Evolutionary conservation across 1,140 invertebrate genomes (phyloP).

Genomic region (Leptonema lineaticorne): DNA sequence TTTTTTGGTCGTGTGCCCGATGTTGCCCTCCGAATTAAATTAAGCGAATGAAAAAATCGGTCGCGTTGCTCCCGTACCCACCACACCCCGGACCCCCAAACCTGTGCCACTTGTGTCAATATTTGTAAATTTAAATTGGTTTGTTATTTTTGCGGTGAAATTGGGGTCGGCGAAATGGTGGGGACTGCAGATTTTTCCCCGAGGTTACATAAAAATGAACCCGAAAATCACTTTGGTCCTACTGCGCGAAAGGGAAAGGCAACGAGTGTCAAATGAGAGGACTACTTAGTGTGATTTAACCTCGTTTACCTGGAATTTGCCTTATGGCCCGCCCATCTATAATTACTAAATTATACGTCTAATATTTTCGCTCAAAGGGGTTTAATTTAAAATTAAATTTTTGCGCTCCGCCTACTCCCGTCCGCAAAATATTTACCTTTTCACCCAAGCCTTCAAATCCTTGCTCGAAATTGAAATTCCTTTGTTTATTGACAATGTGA

Average conservation of each 20-base stretch:
- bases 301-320: background rate
- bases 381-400: constrained; percentile 3
- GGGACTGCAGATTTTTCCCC: constrained; percentile 23
- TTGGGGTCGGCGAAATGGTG: constrained; percentile 1
- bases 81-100: background rate
- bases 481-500: no score
- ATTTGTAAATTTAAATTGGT: constrained; percentile 30
- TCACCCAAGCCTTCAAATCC: no score
- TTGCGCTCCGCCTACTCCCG: background rate
- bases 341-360: constrained; percentile 3
- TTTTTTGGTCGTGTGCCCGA: background rate
- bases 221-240: constrained; percentile 25
- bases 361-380: constrained; percentile 6
- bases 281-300: constrained; percentile 5
- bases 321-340: background rate
- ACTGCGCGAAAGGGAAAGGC: background rate
- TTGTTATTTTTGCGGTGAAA: constrained; percentile 31
- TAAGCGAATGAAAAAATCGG: constrained; percentile 29
- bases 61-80: background rate
- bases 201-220: constrained; percentile 19
- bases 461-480: no score
- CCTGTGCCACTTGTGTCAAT: background rate
- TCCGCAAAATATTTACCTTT: constrained; percentile 9
- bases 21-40: constrained; percentile 18
- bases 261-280: background rate